A percentile compares a stretch with the other conserved stretches of the same genome.
Conservation (phyloP, 2,113 vertebrate species). For the Probosciger aterrimus region DNA sequence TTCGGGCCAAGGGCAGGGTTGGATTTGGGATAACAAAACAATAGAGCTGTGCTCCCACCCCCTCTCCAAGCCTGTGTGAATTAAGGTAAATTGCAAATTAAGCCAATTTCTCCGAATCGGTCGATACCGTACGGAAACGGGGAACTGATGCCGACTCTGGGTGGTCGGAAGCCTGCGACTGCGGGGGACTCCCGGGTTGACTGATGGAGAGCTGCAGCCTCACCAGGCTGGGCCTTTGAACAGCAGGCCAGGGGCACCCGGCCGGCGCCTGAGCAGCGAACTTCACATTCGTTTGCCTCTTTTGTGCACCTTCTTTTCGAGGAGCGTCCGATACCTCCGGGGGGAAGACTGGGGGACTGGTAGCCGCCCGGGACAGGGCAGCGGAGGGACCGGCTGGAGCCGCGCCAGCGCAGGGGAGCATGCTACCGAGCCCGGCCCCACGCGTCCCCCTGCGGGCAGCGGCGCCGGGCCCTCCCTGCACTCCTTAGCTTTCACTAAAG, state of each 20-base stretch:
- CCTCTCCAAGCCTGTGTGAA: neutral
- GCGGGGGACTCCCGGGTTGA: neutral
- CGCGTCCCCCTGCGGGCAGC: neutral
- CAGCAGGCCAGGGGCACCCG: slow-evolving; percentile 12
- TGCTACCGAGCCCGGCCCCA: neutral
- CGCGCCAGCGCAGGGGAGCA: neutral
- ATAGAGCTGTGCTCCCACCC: neutral
- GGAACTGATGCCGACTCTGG: neutral
- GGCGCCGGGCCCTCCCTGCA: neutral
- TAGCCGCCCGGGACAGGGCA: neutral
- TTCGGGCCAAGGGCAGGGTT: neutral
- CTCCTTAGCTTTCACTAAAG: neutral
- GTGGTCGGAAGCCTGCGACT: slow-evolving; percentile 28
- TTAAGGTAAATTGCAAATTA: slow-evolving; percentile 53
- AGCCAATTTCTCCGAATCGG: neutral
- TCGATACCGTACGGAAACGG: neutral
- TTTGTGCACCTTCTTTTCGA: neutral
- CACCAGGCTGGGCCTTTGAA: neutral
- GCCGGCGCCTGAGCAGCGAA: neutral
- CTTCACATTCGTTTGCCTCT: neutral
- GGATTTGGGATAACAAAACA: neutral
- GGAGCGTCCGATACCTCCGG: neutral
- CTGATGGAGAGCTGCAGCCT: neutral
- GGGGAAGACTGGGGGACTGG: neutral
- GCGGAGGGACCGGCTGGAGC: neutral